Evolutionary conservation across 2,888 invertebrate species (phyloP), one percentile per base, ranked within the genome.

Genomic region (Tipula vernalis): DNA sequence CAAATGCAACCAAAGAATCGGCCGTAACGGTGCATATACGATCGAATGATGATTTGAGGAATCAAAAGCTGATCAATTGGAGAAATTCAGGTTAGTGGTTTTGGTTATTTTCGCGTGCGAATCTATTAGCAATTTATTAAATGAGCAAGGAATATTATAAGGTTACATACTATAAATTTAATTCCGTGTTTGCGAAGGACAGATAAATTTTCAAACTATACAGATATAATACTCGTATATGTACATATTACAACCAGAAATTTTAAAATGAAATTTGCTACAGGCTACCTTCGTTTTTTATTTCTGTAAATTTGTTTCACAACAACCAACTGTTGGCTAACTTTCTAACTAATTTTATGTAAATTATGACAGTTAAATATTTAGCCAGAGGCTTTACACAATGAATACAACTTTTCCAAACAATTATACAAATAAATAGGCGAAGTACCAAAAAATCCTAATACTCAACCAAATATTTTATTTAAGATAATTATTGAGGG

Each of bases 51-150:
- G 91, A 91, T 88, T 89, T 91, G 88, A 91, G 90, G 89, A 91
- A 91, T 89, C 91, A 91, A 88, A 91, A 91, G 90, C 89, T 91
- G 88, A 89, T 91, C 86, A 91, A 90, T 88, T 87, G 88, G 88
- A 88, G 87, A 84, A 88, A 87, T 87, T 90, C 91, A 86, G 90
- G 91, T 91, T 87, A 88, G 87, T 39, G 84, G 8, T 84, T 84
- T 51, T 5, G 3, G 6, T 71, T 28, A 10, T 28, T 39, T 39
- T 28, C 71, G 71, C 10, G 4, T 10, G 71, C n/a, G 28, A 28
- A 71, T 71, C 71, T 71, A 71, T 71, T 71, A 71, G 71, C 71
- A 71, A 71, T 71, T 71, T 71, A 71, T 28, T 12, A 28, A 5
- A 15, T 28, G n/a, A 51, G 3, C 6, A 28, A 71, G 8, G 51